These are phyloP conservation scores for Drosophila ironensis DNA, from an alignment of 1,140 invertebrate genomes.

Conservation along the genomic window DNA sequence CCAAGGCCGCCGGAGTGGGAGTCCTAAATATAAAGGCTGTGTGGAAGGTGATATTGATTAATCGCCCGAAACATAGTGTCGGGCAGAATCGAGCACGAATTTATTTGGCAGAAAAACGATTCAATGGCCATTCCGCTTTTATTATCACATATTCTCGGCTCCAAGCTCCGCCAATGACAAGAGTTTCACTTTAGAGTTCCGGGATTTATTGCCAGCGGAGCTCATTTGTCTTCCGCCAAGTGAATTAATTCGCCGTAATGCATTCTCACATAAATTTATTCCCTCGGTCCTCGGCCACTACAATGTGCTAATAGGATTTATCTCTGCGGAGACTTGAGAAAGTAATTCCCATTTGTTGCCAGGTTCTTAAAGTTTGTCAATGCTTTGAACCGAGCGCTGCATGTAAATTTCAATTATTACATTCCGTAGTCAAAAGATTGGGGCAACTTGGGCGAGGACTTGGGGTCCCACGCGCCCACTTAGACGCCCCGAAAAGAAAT, in stretches of 20 bases:
- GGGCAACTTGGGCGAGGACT: slow-evolving; percentile 5
- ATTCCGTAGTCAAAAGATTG: slow-evolving; percentile 23
- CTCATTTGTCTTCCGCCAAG: background rate
- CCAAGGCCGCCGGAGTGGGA: background rate
- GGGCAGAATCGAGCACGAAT: background rate
- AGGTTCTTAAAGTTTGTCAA: background rate
- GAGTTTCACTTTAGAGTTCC: background rate
- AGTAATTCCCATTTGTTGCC: slow-evolving; percentile 5
- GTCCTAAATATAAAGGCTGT: slow-evolving; percentile 49
- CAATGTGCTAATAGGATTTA: background rate
- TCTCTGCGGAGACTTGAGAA: background rate
- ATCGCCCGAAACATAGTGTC: slow-evolving; percentile 41
- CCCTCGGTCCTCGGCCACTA: background rate
- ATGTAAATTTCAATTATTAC: slow-evolving; percentile 46
- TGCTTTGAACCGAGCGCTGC: slow-evolving; percentile 25
- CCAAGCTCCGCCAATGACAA: slow-evolving; percentile 5
- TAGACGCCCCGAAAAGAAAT: background rate
- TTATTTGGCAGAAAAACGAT: slow-evolving; percentile 14
- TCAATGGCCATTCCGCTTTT: background rate
- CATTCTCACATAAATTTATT: background rate
- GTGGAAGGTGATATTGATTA: slow-evolving; percentile 45
- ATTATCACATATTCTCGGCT: slow-evolving; percentile 1
- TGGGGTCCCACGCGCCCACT: background rate
- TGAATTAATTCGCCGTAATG: background rate
- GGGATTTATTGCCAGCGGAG: background rate